These are phyloP conservation scores for Nettapus auritus DNA, from an alignment of 2,113 vertebrate genomes.

Conservation along the genomic window DNA sequence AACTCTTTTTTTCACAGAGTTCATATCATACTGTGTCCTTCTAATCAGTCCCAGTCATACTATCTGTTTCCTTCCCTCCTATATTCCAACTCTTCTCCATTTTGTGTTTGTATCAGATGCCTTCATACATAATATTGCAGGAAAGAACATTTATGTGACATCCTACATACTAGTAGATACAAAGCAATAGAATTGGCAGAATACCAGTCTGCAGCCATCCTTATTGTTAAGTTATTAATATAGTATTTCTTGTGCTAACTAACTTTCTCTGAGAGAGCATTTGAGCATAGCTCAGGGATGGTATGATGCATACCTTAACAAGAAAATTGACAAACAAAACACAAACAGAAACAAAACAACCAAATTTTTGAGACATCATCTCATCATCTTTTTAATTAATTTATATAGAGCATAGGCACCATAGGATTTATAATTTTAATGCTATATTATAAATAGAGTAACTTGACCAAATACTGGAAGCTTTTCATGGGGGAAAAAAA, in stretches of 20 bases:
- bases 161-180: not conserved
- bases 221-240: not conserved
- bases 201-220: not conserved
- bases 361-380: not conserved
- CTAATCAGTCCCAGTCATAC: not conserved
- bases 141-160: not conserved
- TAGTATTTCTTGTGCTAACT: not conserved
- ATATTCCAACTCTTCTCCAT: not conserved
- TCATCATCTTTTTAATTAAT: not conserved
- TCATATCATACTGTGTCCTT: not conserved
- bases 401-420: not conserved
- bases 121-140: not conserved
- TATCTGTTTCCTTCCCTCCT: not conserved
- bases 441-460: not conserved
- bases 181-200: not conserved
- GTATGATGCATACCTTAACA: fast-evolving
- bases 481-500: not conserved
- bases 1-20: not conserved
- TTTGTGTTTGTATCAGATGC: not conserved
- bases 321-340: not conserved
- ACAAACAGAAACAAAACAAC: not conserved
- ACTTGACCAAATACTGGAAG: not conserved
- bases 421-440: not conserved
- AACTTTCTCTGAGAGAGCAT: not conserved
- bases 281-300: not conserved